These are phyloP conservation scores for Paratrypauchen microcephalus DNA, from an alignment of 2,797 vertebrate species.

Conservation along the genomic window DNA sequence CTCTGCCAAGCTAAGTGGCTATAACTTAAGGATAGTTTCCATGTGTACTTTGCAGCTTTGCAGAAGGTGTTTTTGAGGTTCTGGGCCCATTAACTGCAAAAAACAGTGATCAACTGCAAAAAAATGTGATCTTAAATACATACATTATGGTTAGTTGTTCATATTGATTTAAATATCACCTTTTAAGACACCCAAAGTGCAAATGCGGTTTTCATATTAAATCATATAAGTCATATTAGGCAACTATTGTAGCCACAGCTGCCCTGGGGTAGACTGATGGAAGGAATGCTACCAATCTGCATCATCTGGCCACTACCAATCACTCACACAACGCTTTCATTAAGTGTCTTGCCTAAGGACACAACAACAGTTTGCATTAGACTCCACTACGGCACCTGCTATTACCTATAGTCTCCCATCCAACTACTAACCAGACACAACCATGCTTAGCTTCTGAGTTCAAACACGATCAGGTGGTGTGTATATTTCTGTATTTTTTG, in stretches of 20 bases:
- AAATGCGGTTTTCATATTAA: not conserved
- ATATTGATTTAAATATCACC: no score
- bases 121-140: no score
- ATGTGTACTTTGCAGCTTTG: not conserved
- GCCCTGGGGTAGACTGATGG: not conserved
- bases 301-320: no score
- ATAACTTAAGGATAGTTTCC: not conserved
- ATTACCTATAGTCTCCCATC: not conserved
- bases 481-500: not conserved
- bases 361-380: not conserved
- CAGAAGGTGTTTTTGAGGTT: not conserved
- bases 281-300: not conserved
- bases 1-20: conserved; percentile 22
- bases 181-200: no score
- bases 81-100: not conserved
- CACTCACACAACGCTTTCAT: not conserved
- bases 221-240: not conserved
- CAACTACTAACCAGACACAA: not conserved
- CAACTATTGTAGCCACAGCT: not conserved
- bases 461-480: not conserved
- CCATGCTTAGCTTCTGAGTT: not conserved
- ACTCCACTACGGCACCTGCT: not conserved
- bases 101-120: no score
- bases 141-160: no score
- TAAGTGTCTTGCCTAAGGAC: not conserved